Base-by-base conservation (phyloP, 2,888 invertebrate genomes). In the Campoletis raptor region DNA sequence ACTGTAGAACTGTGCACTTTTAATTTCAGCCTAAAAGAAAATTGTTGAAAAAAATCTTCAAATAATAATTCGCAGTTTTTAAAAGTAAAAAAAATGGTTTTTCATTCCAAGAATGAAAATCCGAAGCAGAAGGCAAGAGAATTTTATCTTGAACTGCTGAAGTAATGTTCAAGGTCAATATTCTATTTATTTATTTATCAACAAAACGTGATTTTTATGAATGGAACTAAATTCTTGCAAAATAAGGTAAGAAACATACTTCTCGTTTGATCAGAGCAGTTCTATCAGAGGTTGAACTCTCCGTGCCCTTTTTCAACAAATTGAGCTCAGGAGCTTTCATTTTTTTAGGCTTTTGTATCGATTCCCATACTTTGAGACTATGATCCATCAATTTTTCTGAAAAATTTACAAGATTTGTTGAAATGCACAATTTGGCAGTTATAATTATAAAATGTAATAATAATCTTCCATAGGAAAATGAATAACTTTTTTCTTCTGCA, bases 1-100 rank as follows among this genome's bases (percentile, higher is more conserved):
- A 42, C 90, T 91, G 24, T 90, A 88, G 78, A 90, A 94, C 42
- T 81, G 61, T 10, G 85, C 82, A 81, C 88, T 92, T 42, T 90
- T 85, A 48, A 82, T 76, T 77, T 85, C 83, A 36, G 93, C 90
- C 94, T 94, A 81, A 24, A 81, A 64, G 52, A 42, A 72, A 81
- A 30, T 61, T 15, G 30, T 30, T 5, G 2, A 61, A 30, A 3
- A 30, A 57, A n/a, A n/a, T n/a, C n/a, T n/a, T n/a, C n/a, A n/a
- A n/a, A n/a, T n/a, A 30, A 30, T 30, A 30, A 30, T 30, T 30
- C 3, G 30, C 30, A 30, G 30, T 30, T 30, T 30, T 30, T 30
- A 3, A 30, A 30, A 2, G 30, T 2, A 30, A 30, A 30, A 30
- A 30, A 30, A 30, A 30, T 2, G 30, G 3, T 30, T 45, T 42